These are phyloP conservation scores for Drosophila bocki DNA, from an alignment of 1,140 invertebrate species.

Conservation along the genomic window DNA sequence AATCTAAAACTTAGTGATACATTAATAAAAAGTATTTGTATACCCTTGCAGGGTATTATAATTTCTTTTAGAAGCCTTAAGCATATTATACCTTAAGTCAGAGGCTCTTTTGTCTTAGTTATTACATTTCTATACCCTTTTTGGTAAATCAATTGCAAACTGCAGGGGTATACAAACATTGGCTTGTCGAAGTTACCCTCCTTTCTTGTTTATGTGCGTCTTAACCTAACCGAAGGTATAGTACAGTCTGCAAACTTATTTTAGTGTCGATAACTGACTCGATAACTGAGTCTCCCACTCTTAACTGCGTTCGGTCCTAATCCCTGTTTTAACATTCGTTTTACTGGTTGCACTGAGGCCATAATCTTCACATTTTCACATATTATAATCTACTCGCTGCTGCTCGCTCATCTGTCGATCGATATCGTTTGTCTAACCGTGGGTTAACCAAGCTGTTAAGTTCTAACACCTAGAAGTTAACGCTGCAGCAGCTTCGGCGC, in stretches of 20 bases:
- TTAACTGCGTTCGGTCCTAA: conserved; percentile 7
- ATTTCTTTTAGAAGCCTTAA: too few relatives aligned
- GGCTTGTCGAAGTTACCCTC: too few relatives aligned
- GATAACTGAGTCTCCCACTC: not conserved
- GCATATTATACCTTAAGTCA: too few relatives aligned
- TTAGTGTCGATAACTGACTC: conserved; percentile 9
- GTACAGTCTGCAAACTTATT: not conserved
- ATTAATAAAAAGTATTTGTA: too few relatives aligned
- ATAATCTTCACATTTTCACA: not conserved
- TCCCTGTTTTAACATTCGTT: conserved; percentile 1
- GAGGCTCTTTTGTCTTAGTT: too few relatives aligned
- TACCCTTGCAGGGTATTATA: too few relatives aligned
- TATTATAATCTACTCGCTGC: conserved; percentile 4
- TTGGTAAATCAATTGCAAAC: too few relatives aligned
- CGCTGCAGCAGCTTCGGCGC: conserved; percentile 14
- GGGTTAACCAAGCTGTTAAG: conserved; percentile 18
- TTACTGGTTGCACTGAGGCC: conserved; percentile 9
- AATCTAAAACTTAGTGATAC: not conserved
- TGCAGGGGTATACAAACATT: too few relatives aligned
- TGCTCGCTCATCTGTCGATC: conserved; percentile 16
- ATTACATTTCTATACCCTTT: too few relatives aligned
- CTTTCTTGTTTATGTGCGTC: too few relatives aligned
- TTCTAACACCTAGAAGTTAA: conserved; percentile 21
- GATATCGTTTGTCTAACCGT: conserved; percentile 25
- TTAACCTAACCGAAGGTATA: conserved; percentile 1